A percentile compares a stretch with the other conserved stretches of the same genome.
Evolutionary conservation across 2,888 invertebrate species (phyloP).

Genomic region (Anodontia alba): DNA sequence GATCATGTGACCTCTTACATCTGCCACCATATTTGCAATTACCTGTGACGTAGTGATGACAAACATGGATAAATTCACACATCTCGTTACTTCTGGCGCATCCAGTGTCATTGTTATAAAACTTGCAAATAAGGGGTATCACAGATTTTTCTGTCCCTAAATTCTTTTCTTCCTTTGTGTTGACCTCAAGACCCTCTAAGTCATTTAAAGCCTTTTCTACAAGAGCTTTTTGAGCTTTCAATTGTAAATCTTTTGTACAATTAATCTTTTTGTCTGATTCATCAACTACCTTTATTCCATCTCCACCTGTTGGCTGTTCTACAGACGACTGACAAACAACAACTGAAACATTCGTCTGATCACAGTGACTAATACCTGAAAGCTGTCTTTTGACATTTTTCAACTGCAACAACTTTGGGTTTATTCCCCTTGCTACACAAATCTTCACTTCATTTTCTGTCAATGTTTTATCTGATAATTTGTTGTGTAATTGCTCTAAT

Average conservation of each 20-base stretch:
- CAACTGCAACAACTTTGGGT: neutral
- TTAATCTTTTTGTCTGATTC: neutral
- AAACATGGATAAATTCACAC: constrained; percentile 57
- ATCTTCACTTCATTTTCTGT: neutral
- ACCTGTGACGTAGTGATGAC: constrained; percentile 49
- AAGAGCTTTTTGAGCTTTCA: neutral
- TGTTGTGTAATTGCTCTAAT: neutral
- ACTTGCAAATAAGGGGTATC: constrained; percentile 53
- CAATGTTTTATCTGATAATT: neutral
- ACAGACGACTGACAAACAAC: neutral
- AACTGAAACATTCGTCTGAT: neutral
- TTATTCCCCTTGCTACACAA: neutral
- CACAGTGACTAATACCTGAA: neutral
- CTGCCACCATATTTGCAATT: constrained; percentile 49
- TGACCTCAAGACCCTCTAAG: neutral
- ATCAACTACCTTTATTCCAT: neutral
- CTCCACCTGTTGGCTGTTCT: neutral
- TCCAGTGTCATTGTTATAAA: constrained; percentile 54
- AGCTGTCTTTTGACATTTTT: neutral
- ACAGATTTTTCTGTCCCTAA: neutral
- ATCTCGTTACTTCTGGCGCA: constrained; percentile 50
- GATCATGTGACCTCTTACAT: constrained; percentile 56
- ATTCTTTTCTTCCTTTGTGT: neutral
- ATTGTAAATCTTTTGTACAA: neutral
- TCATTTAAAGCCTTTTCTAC: neutral